Evolutionary conservation across 2,888 invertebrate genomes (phyloP), one percentile per base, ranked within the genome.

Genomic region (Drosophila neotestacea): DNA sequence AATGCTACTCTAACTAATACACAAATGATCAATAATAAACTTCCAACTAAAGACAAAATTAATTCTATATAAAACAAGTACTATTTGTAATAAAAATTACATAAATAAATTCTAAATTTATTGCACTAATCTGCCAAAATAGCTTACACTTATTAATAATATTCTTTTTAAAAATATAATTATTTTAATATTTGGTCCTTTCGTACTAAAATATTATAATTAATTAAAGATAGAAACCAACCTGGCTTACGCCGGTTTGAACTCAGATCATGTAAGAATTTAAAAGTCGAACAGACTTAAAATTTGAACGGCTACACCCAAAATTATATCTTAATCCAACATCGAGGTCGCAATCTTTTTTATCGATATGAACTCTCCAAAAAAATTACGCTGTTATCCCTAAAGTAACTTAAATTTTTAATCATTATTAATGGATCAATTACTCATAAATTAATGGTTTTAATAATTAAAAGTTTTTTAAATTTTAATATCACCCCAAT

Each of bases 241-340:
- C 95, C 96, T 96, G 96, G 95, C 95, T 96, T 90, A 95, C 95
- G 93, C 95, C 96, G 96, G 95, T 96, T 94, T 96, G 95, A 96
- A 96, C 96, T 96, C 96, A 96, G 95, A 96, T 96, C 96, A 96
- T 95, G 96, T 96, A 96, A 95, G 94, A 94, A 94, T 95, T 95
- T 94, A 95, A 95, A 94, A 94, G 95, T 95, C 95, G 95, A 96
- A 96, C 95, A 96, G 95, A 95, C 95, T 94, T 94, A 75, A 85
- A 82, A 84, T 93, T 93, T 94, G 93, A 95, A 94, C 94, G 93
- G 92, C 94, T 96, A 90, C 95, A 94, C 94, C 94, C 93, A 94
- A 94, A 93, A 93, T 94, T 93, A 93, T 85, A 77, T 93, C 94
- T 95, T 96, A 96, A 96, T 96, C 95, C 96, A 96, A 96, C 96